Evolutionary conservation across 2,113 vertebrate genomes (phyloP), one percentile per base, ranked within the genome.

Genomic region (Chlorodrepanis virens): DNA sequence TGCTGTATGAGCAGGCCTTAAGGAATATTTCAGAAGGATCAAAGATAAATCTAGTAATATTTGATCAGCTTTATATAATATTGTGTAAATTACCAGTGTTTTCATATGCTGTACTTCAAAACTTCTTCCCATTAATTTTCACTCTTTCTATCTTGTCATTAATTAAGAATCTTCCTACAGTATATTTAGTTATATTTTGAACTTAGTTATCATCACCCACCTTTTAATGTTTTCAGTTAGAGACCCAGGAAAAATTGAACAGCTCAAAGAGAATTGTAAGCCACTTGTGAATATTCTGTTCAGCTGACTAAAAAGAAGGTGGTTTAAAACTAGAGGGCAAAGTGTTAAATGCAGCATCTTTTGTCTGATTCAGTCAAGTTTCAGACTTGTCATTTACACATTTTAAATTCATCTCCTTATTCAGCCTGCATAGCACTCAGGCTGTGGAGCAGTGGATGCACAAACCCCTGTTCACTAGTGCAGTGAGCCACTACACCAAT

Each of bases 351-450:
- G 31, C 14, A 90, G 60, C 57, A 56, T 94, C 82, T 96, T 97
- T 97, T 94, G 77, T 95, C 93, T 95, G 96, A 92, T 72, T 67
- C 94, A 96, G 87, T 76, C 95, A 96, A 90, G 74, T 93, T 96
- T 94, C 90, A 89, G 11, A 89, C 93, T 96, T 96, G 97, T 97
- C 96, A 96, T 95, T 96, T 92, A 88, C 72, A 72, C 76, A 86
- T 90, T 97, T 97, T 90, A 97, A 97, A 97, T 97, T 95, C 96
- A 81, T 93, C 94, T 95, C 83, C 93, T 96, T 96, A 96, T 94
- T 95, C 95, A 96, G 83, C 64, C 90, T 83, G 95, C 96, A 75
- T 91, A 95, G 50, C 80, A 54, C 75, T 93, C 95, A 94, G 63
- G 83, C 93, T 96, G 95, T 93, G 96, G 94, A 97, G 90, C 94